Evolutionary conservation across 2,888 invertebrate genomes (phyloP).

Genomic region (Eubasilissa splendida): DNA sequence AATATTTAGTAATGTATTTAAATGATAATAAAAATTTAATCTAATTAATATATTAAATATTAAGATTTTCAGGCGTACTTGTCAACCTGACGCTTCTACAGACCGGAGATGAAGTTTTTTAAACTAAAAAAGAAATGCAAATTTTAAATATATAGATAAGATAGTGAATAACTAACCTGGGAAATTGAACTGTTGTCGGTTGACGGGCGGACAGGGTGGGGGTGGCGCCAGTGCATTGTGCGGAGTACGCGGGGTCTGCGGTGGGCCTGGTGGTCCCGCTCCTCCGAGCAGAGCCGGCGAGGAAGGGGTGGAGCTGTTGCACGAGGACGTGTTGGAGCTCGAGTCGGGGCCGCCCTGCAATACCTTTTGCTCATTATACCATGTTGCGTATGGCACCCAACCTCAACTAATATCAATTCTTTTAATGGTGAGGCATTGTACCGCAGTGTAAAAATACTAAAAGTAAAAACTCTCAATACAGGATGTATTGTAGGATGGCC

Average conservation of each 20-base stretch:
- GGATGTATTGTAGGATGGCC: no score
- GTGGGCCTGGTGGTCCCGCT: slow-evolving; percentile 65
- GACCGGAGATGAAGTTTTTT: no score
- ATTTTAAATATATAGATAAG: neutral
- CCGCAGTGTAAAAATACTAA: no score
- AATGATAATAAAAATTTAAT: no score
- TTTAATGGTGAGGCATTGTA: neutral
- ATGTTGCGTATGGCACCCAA: neutral
- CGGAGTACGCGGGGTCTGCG: slow-evolving; percentile 66
- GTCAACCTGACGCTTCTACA: no score
- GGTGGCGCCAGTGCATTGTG: slow-evolving; percentile 64
- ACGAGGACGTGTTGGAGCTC: slow-evolving; percentile 95
- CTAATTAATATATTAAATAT: no score
- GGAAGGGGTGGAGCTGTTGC: slow-evolving; percentile 96
- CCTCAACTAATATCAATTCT: neutral
- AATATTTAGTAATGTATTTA: no score
- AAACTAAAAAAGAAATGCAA: no score
- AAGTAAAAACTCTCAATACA: no score
- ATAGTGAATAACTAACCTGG: slow-evolving; percentile 72
- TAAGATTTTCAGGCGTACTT: no score
- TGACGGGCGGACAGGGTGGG: slow-evolving; percentile 61
- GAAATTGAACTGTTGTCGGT: slow-evolving; percentile 82
- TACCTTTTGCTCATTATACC: neutral
- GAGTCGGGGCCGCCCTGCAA: slow-evolving; percentile 82
- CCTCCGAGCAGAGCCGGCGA: slow-evolving; percentile 84